Base-by-base conservation (phyloP, 2,888 invertebrate species). In the Hemaris fuciformis region DNA sequence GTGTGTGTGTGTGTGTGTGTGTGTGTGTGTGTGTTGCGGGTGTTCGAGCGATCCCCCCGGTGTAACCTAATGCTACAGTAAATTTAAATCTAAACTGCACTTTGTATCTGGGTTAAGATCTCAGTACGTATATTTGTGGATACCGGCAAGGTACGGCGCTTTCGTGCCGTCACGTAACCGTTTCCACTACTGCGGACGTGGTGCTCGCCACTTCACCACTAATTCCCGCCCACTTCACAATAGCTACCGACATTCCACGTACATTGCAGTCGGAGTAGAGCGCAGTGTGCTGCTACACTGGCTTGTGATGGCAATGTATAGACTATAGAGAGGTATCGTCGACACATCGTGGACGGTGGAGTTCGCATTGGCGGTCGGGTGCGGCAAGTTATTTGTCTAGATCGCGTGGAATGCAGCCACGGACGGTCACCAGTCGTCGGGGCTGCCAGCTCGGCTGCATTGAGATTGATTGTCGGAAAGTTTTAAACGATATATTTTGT, bases 331-430 rank as follows among this genome's bases (percentile, higher is more conserved):
- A 45, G 56, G 72, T 64, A 71, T 68, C 72, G 74, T 65, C 67
- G 22, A 18, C 43, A 58, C 25, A 31, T 25, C 13, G 27, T 15
- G 41, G 45, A 41, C 25, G 13, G 27, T 15, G 41, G 45, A 41
- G 65, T n/a, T 22, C 63, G 48, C n/a, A 58, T 64, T 53, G 53
- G 57, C 23, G 63, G 66, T 27, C 41, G 66, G 66, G 68, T 66
- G 70, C 63, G 68, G 66, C 67, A 60, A 69, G 72, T 66, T 79
- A 77, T 77, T 78, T 76, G 78, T 73, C 70, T 73, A 75, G 74
- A 71, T 69, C 72, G 77, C 62, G 69, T 61, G 76, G 78, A 79
- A 79, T 79, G 76, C 75, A 69, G 63, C 60, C 57, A 66, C 59
- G 69, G 67, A 61, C 65, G 63, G 68, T 56, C 62, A 60, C 58